Evolutionary conservation across 2,888 invertebrate species (phyloP), one percentile per base, ranked within the genome.

Genomic region (Drosophila multiciliata): DNA sequence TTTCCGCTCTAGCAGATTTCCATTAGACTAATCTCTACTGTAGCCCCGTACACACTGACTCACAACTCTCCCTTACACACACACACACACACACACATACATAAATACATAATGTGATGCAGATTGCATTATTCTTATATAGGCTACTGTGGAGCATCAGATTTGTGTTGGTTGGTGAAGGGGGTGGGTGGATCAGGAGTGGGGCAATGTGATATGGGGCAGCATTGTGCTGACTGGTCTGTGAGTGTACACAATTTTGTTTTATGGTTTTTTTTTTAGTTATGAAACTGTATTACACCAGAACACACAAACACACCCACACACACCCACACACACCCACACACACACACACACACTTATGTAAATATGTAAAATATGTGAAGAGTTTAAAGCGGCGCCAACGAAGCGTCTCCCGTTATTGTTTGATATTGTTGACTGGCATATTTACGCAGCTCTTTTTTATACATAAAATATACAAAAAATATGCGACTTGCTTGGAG

Each of bases 241-340:
- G 5, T 15, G 11, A n/a, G 20, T 83, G 86, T 78, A 88, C 72
- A 88, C 79, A 89, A 87, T 88, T 88, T 90, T 87, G 87, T 90
- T 87, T 86, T 87, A 90, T 87, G 87, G 73, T 79, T 87, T 87
- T 29, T 87, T 29, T 23, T 85, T 88, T 90, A 87, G 90, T 90
- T 87, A 87, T 90, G 86, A 83, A 87, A 82, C 87, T 82, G 80
- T 87, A 82, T 82, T 82, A 89, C 85, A 83, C 53, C 71, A 35
- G 33, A n/a, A 49, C 38, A 42, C 32, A 58, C 42, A 62, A 35
- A 61, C n/a, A 61, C 32, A 73, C 17, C 35, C 33, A 48, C n/a
- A 17, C 33, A 62, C 35, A 26, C 26, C 3, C 26, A 36, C 2
- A 17, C 8, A 38, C 3, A 38, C 8, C 17, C 38, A 42, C 32